Base-by-base conservation (phyloP, 2,113 vertebrate genomes). In the Sinocyclocheilus anophthalmus region DNA sequence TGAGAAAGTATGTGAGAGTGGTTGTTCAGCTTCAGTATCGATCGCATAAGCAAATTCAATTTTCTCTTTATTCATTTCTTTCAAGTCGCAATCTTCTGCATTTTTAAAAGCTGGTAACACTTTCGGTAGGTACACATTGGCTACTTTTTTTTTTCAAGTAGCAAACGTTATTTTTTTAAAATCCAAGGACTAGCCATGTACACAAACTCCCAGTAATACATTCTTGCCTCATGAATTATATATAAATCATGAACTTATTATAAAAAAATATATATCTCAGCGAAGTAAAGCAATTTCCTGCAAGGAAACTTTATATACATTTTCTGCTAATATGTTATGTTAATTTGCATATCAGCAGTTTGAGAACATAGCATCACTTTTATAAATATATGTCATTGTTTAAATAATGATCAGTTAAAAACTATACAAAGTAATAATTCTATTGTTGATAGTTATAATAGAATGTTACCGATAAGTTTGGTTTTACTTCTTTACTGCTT, bases 401-500 rank as follows among this genome's bases (percentile, higher is more conserved):
- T 11, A 72, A 72, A 72, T 42, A 42, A 12, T 11, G 30, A 72
- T 72, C 9, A 22, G 8, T 37, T 37, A 18, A 20, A 37, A 33
- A 39, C 20, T 3, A 72, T 72, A 33, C 3, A 6, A 4, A 10
- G 73, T 48, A 76, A 16, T 76, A n/a, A 26, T 16, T 8, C 20
- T 30, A 14, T 72, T 69, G 33, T 14, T 75, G 39, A 45, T 24
- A 42, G 14, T 14, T 59, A 37, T 59, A 22, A 10, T 33, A n/a
- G 8, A 22, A 16, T 6, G 13, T 48, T 50, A 48, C 4, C 5
- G 24, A 26, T 81, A 24, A 65, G 72, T 33, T 76, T 5, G 37
- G 24, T 78, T 78, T 70, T 11, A 9, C 73, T 30, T 75, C 37
- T 39, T 85, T 75, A 75, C 67, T 37, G 55, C 87, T 13, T 57